These are phyloP conservation scores for Marronus borbonicus DNA, from an alignment of 2,888 invertebrate species.

Conservation along the genomic window DNA sequence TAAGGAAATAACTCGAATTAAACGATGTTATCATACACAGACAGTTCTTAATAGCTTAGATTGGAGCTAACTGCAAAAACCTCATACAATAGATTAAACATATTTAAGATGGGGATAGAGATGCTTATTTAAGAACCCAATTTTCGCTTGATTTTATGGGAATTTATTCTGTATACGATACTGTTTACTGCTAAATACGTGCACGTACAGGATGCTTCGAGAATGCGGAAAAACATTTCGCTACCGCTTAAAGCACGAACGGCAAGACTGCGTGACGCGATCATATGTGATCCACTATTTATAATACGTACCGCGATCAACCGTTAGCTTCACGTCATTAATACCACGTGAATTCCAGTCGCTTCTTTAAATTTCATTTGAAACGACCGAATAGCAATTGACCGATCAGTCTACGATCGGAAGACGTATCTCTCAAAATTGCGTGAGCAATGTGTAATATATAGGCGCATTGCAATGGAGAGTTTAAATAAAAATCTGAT, in stretches of 20 bases:
- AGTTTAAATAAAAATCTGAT: neutral
- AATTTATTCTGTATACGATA: constrained; percentile 21
- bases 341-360: constrained; percentile 36
- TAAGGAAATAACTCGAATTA: too few species aligned
- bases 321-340: constrained; percentile 40
- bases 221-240: constrained; percentile 58
- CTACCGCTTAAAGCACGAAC: constrained; percentile 56
- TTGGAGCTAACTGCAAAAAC: too few species aligned
- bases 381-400: constrained; percentile 12
- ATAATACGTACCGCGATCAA: constrained; percentile 41
- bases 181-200: constrained; percentile 11
- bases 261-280: constrained; percentile 58
- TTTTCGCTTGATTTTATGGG: neutral
- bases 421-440: constrained; percentile 24
- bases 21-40: too few species aligned
- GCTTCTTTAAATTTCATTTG: constrained; percentile 27
- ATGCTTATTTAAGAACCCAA: neutral
- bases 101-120: neutral
- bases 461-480: neutral
- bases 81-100: too few species aligned
- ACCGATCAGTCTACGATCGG: constrained; percentile 28
- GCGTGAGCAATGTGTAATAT: neutral
- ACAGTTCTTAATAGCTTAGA: too few species aligned
- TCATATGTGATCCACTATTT: constrained; percentile 53
- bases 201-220: constrained; percentile 36